Base-by-base conservation (phyloP, 1,140 invertebrate species). In the Drosophila virilis region DNA sequence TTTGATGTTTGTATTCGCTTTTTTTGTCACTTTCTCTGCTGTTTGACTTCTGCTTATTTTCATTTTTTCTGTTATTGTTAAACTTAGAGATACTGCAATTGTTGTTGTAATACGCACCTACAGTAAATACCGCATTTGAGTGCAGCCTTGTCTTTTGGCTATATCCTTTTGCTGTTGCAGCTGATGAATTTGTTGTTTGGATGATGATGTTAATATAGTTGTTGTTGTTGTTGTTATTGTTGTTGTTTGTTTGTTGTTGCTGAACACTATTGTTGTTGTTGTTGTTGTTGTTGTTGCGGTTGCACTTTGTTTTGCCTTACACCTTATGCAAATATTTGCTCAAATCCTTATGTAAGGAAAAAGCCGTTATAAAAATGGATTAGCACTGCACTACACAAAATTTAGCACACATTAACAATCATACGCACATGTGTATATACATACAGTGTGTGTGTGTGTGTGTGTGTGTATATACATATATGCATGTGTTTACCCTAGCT, bases 1-100 rank as follows among this genome's bases (percentile, higher is more conserved):
- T 89, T 89, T 75, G 84, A 77, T 60, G 72, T 77, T 77, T 72
- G 62, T 77, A 62, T 73, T 67, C 52, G 35, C 55, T 43, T 57
- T 68, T 61, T 55, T 48, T 69, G 43, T 57, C 62, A 60, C 55
- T 73, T 73, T 73, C 48, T 52, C 52, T 61, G 65, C 43, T 75
- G 54, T 60, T 60, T 73, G 59, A 65, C 45, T 64, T 71, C 46
- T 52, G 17, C 13, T 43, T 62, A 43, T 48, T 59, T 65, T 8
- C 40, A 42, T 42, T 64, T 22, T 7, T 40, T 52, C 42, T 42
- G 68, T 50, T 52, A 40, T 28, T 33, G 51, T 57, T 58, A 64
- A 55, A 35, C 38, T n/a, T 64, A 17, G 22, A 42, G 9, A 37
- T 37, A 13, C 28, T 65, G 9, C 42, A 33, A 40, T 38, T 69